Evolutionary conservation across 2,888 invertebrate species (phyloP).

Genomic region (Strigamia maritima): DNA sequence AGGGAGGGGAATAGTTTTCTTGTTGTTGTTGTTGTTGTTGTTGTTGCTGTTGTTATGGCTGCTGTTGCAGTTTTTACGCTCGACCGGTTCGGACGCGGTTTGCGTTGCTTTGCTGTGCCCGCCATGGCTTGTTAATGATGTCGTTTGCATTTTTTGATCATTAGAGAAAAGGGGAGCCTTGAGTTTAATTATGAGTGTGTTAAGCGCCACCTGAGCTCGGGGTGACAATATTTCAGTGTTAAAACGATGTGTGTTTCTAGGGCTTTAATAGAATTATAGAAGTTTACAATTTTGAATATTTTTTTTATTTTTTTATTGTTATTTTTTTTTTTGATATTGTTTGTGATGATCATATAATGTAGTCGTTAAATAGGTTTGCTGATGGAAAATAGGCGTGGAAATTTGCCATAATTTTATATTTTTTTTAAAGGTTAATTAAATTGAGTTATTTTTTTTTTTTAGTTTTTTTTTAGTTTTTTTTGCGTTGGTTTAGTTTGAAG

Average conservation of each 20-base stretch:
- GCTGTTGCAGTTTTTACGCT: neutral
- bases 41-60: neutral
- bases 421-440: too few relatives aligned
- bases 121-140: slow-evolving; percentile 40
- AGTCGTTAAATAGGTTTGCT: too few relatives aligned
- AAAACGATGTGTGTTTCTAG: neutral
- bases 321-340: too few relatives aligned
- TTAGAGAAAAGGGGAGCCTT: slow-evolving; percentile 29
- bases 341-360: too few relatives aligned
- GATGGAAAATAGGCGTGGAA: too few relatives aligned
- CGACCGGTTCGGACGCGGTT: neutral
- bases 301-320: too few relatives aligned
- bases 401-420: too few relatives aligned
- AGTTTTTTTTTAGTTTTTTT: too few relatives aligned
- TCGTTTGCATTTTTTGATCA: slow-evolving; percentile 42
- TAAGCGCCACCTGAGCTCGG: slow-evolving; percentile 41
- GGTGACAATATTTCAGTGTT: slow-evolving; percentile 32
- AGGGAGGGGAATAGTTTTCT: neutral
- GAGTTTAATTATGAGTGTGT: slow-evolving; percentile 40
- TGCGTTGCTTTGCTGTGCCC: neutral
- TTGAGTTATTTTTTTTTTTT: too few relatives aligned
- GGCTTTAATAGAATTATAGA: neutral
- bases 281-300: too few relatives aligned
- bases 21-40: neutral
- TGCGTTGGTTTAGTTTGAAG: too few relatives aligned